These are phyloP conservation scores for Trachops cirrhosus DNA, from an alignment of 2,797 vertebrate genomes.

Conservation along the genomic window DNA sequence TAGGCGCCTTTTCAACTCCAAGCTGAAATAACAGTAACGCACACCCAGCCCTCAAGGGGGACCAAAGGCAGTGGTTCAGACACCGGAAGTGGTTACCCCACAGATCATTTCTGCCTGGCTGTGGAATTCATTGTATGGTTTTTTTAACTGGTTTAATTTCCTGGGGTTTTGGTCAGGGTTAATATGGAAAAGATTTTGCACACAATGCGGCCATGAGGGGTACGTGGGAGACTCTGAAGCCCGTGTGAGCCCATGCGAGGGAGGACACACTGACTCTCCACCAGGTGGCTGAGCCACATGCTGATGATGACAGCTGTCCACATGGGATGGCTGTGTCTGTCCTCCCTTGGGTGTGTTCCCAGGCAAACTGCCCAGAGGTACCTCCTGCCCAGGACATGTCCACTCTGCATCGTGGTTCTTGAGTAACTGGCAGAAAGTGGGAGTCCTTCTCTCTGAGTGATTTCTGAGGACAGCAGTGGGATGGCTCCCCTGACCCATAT, in stretches of 20 bases:
- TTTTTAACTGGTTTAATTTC: background rate
- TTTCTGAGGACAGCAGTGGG: background rate
- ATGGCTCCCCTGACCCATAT: background rate
- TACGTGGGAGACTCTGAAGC: too few species aligned
- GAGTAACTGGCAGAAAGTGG: background rate
- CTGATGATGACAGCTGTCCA: background rate
- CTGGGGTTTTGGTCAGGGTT: background rate
- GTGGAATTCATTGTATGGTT: background rate
- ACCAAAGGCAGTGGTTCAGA: background rate
- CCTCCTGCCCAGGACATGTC: background rate
- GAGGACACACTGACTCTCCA: fast-evolving
- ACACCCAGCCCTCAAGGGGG: fast-evolving
- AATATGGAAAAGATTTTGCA: background rate
- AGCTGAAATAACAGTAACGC: background rate
- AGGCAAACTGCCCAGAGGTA: background rate
- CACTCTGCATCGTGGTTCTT: background rate
- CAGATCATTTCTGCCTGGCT: background rate
- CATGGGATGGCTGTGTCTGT: background rate
- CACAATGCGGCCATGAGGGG: fast-evolving
- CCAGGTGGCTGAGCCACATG: fast-evolving
- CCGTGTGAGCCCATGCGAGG: too few species aligned
- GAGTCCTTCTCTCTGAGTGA: background rate
- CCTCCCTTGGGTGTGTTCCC: background rate
- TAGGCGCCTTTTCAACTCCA: background rate
- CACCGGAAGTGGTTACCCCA: background rate